Evolutionary conservation across 2,113 vertebrate species (phyloP).

Genomic region (Bostrychus sinensis): DNA sequence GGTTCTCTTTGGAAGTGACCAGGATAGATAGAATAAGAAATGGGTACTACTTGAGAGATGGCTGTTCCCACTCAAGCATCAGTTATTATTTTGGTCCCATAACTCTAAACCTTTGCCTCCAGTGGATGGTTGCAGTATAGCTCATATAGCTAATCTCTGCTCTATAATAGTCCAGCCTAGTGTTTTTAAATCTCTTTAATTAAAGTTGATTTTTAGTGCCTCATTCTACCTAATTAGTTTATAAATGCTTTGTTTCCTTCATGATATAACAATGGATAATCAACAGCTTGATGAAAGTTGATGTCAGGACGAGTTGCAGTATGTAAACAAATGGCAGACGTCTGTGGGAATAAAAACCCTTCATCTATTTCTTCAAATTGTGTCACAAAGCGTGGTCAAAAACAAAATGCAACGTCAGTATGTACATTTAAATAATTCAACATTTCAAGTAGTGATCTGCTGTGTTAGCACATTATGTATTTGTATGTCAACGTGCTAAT

Average conservation of each 20-base stretch:
- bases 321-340: neutral
- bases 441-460: neutral
- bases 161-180: neutral
- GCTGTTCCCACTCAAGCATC: no score
- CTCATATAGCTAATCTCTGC: no score
- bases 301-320: constrained; percentile 1
- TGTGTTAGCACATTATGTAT: neutral
- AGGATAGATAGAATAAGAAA: no score
- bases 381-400: constrained; percentile 1
- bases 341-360: neutral
- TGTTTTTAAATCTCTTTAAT: neutral
- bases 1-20: no score
- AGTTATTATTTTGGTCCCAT: no score
- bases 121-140: neutral
- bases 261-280: constrained; percentile 1
- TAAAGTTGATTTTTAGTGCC: no score
- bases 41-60: no score
- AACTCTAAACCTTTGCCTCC: neutral
- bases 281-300: neutral
- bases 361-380: neutral
- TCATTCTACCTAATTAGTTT: neutral
- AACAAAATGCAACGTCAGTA: neutral
- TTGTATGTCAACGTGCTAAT: neutral
- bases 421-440: neutral
- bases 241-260: neutral